phyloP scores from a whole-genome alignment of 2,888 invertebrate species.

The Dolichopus griseipennis region DNA sequence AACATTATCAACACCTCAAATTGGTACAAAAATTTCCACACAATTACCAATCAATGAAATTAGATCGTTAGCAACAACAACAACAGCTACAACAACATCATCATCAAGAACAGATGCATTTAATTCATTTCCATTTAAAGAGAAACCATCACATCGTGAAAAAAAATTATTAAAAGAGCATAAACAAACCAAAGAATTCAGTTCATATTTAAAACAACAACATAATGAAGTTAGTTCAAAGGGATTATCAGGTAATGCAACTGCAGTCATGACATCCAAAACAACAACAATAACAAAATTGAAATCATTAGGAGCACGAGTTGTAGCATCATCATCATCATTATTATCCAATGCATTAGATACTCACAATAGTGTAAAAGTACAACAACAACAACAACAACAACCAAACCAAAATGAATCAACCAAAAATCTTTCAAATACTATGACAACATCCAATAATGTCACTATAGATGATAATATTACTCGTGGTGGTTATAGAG shows the following conservation, averaged over 20 bases:
- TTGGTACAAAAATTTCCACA: background rate
- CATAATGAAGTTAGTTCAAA: conserved; percentile 8
- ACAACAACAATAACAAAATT: conserved; percentile 29
- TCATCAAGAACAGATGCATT: background rate
- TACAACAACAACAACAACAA: conserved; percentile 34
- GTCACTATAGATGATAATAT: conserved; percentile 39
- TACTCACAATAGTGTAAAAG: conserved; percentile 22
- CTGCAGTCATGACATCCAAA: background rate
- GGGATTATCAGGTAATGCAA: background rate
- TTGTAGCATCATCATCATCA: conserved; percentile 14
- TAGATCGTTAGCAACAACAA: too few species aligned
- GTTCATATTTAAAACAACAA: conserved; percentile 36
- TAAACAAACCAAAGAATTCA: conserved; percentile 48
- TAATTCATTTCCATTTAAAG: conserved; percentile 14
- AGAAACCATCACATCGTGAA: conserved; percentile 44
- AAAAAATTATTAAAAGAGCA: conserved; percentile 49
- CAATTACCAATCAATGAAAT: too few species aligned
- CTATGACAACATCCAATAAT: conserved; percentile 18
- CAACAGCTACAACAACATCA: background rate
- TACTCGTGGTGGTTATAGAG: too few species aligned
- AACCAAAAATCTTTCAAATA: background rate
- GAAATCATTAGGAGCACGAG: conserved; percentile 31
- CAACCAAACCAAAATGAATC: conserved; percentile 33
- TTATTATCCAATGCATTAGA: conserved; percentile 7
- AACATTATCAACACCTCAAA: background rate